A percentile compares a stretch with the other conserved stretches of the same genome.
Evolutionary conservation across 2,113 vertebrate genomes (phyloP).

Genomic region (Butorides virescens): DNA sequence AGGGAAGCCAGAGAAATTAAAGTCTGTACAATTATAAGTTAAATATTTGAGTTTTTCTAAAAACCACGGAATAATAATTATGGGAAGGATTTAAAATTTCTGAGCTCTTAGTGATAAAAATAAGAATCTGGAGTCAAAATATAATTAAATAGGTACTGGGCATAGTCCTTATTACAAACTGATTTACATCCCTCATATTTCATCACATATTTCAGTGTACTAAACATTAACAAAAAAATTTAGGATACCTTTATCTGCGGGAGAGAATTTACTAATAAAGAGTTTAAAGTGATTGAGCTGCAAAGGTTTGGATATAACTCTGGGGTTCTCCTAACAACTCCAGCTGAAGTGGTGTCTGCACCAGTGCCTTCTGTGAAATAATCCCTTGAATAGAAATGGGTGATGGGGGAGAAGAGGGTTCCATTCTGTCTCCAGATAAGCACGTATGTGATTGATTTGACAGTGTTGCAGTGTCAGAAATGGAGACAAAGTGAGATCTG

Average conservation of each 20-base stretch:
- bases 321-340: neutral
- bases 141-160: neutral
- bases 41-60: neutral
- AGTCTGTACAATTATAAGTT: neutral
- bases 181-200: neutral
- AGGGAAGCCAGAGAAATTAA: neutral
- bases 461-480: neutral
- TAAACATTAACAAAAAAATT: neutral
- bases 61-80: neutral
- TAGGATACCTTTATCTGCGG: neutral
- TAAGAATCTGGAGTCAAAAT: neutral
- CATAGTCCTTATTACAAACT: neutral
- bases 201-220: neutral
- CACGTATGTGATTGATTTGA: neutral
- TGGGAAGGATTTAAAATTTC: neutral
- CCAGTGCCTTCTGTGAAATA: neutral
- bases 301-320: neutral
- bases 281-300: neutral
- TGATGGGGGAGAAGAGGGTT: neutral
- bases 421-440: neutral
- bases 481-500: neutral
- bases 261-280: neutral
- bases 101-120: neutral
- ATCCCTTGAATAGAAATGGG: neutral
- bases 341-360: neutral